Conservation (phyloP, 2,888 invertebrate genomes). For the Carterocephalus palaemon region DNA sequence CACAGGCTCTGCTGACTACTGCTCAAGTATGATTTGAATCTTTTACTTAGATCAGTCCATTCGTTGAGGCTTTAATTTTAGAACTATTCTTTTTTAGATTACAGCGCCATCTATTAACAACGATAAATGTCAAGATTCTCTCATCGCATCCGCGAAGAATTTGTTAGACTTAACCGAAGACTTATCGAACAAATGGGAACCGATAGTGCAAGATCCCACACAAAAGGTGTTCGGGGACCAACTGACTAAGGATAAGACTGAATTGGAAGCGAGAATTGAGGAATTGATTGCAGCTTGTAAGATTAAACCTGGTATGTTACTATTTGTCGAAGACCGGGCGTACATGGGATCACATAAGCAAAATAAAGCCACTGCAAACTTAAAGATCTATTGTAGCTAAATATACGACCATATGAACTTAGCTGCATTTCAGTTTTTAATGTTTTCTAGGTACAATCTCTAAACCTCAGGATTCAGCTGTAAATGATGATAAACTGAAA, state of each 20-base stretch:
- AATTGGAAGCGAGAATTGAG: conserved; percentile 30
- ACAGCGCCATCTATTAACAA: conserved; percentile 43
- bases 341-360: too few species aligned
- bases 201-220: conserved; percentile 29
- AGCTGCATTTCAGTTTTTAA: background rate
- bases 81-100: conserved; percentile 33
- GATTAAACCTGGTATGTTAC: conserved; percentile 27
- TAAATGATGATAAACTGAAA: background rate
- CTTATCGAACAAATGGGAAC: conserved; percentile 32
- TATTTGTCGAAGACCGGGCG: too few species aligned
- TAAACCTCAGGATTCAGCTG: conserved; percentile 16
- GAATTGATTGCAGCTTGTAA: conserved; percentile 29
- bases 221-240: conserved; percentile 31
- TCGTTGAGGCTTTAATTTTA: too few species aligned
- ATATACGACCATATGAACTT: too few species aligned
- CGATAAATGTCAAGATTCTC: conserved; percentile 36
- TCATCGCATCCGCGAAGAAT: conserved; percentile 36
- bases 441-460: conserved; percentile 13
- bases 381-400: too few species aligned
- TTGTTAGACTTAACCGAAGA: conserved; percentile 31
- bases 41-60: too few species aligned
- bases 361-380: too few species aligned
- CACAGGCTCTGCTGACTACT: conserved; percentile 39
- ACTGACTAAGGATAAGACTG: conserved; percentile 30
- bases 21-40: too few species aligned